Base-by-base conservation (phyloP, 2,113 vertebrate genomes). In the Circaetus gallicus region DNA sequence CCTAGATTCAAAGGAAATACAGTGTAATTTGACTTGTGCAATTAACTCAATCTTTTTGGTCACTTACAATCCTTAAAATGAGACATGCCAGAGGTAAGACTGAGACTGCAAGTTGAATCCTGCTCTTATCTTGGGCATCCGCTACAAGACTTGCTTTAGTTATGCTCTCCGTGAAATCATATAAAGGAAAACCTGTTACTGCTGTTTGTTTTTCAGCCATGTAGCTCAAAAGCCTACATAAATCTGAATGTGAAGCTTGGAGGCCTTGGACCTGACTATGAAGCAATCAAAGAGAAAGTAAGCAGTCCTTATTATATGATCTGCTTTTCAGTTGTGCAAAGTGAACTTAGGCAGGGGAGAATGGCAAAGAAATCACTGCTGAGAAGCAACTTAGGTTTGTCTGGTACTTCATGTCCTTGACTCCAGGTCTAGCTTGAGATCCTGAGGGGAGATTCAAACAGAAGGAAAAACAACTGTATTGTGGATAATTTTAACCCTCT, bases 221-320 rank as follows among this genome's bases (percentile, higher is more conserved):
- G 61, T 15, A 98, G 95, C 69, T 95, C 98, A 70, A 99, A 98
- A 95, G 88, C 97, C 93, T 98, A 97, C 93, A 90, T 98, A 71
- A 98, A 98, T 65, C 93, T 97, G 77, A 96, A 98, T 3, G 32
- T 98, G 89, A 98, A 98, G 45, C 98, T 99, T n/a, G 98, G 98
- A 97, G 99, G 99, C 80, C 98, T 99, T 19, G 99, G 99, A 91
- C 98, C 98, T 29, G 98, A 99, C 95, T 98, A 98, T 58, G 97
- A 96, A 86, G 76, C 98, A 50, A 52, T 97, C 92, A 98, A 98
- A 96, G 97, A 98, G 69, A 98, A 98, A 97, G 99, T 99, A 98
- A 99, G 99, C 90, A 7, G 40, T 40, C 34, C 38, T 55, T 53
- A 2, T 50, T 13, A 8, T 10, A 42, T 16, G 25, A 72, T 50